These are phyloP conservation scores for Pipra filicauda DNA, from an alignment of 2,113 vertebrate genomes.

Conservation along the genomic window DNA sequence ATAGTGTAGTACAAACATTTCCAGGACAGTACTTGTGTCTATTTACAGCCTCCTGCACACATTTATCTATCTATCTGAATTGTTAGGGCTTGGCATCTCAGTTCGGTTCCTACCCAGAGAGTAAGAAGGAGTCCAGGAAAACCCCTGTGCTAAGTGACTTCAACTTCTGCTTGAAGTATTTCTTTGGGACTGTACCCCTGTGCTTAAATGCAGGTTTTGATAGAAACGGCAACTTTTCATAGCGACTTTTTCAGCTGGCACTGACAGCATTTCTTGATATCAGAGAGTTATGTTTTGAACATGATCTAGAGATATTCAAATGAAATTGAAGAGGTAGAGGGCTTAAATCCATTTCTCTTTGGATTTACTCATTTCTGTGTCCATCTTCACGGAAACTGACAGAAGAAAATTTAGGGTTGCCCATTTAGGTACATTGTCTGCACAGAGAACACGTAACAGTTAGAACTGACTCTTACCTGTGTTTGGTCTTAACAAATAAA, in stretches of 20 bases:
- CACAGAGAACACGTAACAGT: not conserved
- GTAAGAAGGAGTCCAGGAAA: not conserved
- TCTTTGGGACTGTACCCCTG: not conserved
- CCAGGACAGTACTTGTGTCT: not conserved
- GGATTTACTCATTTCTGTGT: not conserved
- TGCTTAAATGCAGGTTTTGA: not conserved
- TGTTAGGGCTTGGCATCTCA: not conserved
- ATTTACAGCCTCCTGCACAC: not conserved
- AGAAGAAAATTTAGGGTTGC: not conserved
- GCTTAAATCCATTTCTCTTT: not conserved
- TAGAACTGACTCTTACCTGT: not conserved
- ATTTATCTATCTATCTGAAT: not conserved
- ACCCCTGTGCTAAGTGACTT: not conserved
- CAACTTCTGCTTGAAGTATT: not conserved
- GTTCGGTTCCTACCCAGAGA: not conserved
- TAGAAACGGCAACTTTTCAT: not conserved
- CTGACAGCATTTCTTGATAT: not conserved
- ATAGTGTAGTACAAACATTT: not conserved
- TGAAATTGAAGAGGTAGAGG: not conserved
- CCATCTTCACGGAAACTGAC: not conserved
- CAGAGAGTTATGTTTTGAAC: accelerated
- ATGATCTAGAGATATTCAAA: not conserved
- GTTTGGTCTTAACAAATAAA: not conserved
- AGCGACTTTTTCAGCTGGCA: not conserved
- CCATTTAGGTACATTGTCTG: not conserved